phyloP scores from a whole-genome alignment of 2,888 invertebrate species.

The Agrochola macilenta region DNA sequence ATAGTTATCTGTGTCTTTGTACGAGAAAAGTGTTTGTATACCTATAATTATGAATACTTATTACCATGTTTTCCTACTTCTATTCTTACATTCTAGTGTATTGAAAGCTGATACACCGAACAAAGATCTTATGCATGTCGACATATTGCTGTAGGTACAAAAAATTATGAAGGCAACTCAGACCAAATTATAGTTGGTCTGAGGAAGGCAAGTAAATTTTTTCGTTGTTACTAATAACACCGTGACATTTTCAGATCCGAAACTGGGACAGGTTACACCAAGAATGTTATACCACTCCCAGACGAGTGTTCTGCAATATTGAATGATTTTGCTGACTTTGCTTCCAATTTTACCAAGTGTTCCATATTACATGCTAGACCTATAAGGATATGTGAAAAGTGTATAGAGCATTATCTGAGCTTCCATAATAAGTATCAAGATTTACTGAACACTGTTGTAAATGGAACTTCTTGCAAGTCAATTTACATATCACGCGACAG shows the following conservation, averaged over 20 bases:
- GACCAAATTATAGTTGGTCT: too few relatives aligned
- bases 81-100: conserved; percentile 51
- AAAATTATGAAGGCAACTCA: not conserved
- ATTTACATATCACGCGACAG: conserved; percentile 91
- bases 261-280: conserved; percentile 62
- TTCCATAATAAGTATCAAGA: conserved; percentile 88
- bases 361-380: conserved; percentile 91
- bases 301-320: conserved; percentile 77
- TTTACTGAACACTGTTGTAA: conserved; percentile 82
- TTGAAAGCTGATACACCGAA: conserved; percentile 64
- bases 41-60: conserved; percentile 55
- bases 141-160: conserved; percentile 35
- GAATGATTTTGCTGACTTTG: conserved; percentile 87
- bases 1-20: too few relatives aligned
- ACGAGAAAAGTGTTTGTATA: not conserved
- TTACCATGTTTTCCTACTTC: conserved; percentile 49
- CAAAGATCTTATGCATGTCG: conserved; percentile 25
- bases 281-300: conserved; percentile 66
- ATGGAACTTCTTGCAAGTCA: conserved; percentile 91
- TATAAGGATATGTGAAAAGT: conserved; percentile 91
- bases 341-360: conserved; percentile 91
- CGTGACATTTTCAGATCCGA: conserved; percentile 68
- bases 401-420: conserved; percentile 89
- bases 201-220: not conserved
- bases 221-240: not conserved